Conservation (phyloP, 2,888 invertebrate genomes). For the Tinea pellionella region DNA sequence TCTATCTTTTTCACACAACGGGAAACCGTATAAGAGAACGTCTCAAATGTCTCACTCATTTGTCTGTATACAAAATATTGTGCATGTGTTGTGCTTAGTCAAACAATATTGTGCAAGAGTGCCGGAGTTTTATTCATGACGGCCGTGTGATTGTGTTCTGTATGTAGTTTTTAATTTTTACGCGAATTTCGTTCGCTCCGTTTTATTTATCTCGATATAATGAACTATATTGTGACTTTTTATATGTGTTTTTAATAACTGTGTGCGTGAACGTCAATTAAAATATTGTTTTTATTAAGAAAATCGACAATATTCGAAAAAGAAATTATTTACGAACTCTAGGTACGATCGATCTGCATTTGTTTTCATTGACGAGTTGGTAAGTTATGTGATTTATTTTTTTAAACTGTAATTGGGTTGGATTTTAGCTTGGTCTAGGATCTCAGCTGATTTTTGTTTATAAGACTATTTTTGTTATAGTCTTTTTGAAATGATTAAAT, state of each 20-base stretch:
- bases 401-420: too few species aligned
- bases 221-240: not conserved
- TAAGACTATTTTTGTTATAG: too few species aligned
- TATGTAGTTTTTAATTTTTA: slow-evolving; percentile 8
- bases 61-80: not conserved
- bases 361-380: not conserved
- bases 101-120: slow-evolving; percentile 22
- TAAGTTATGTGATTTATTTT: not conserved
- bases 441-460: too few species aligned
- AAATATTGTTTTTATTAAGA: not conserved
- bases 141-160: slow-evolving; percentile 40
- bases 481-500: too few species aligned
- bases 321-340: not conserved
- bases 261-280: not conserved
- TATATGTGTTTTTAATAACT: not conserved
- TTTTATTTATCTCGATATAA: not conserved
- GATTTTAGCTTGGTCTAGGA: too few species aligned
- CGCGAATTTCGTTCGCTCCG: not conserved
- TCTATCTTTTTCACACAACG: not conserved
- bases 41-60: not conserved
- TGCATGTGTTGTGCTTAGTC: slow-evolving; percentile 15
- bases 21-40: not conserved
- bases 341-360: not conserved
- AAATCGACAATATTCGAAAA: not conserved
- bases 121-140: slow-evolving; percentile 32